Evolutionary conservation across 2,113 vertebrate genomes (phyloP).

Genomic region (Terrapene triunguis): DNA sequence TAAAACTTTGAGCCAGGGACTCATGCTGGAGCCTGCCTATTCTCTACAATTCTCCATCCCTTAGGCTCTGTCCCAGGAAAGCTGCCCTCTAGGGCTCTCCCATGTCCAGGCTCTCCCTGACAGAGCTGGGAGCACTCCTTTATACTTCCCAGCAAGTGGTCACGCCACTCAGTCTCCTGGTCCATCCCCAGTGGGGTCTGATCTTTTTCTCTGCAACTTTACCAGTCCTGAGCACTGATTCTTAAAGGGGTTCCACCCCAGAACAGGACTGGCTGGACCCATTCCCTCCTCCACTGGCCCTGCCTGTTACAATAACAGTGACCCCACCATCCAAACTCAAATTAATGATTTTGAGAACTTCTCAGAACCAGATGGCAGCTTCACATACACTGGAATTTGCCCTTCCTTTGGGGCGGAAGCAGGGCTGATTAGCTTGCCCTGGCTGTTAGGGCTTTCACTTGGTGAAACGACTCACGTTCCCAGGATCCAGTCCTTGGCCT

Average conservation of each 20-base stretch:
- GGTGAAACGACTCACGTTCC: background rate
- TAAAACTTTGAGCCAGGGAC: background rate
- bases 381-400: fast-evolving
- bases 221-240: background rate
- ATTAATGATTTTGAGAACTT: background rate
- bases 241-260: background rate
- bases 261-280: background rate
- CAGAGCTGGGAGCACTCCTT: background rate
- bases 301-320: background rate
- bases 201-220: background rate
- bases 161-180: background rate
- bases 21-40: too few species aligned
- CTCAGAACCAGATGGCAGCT: background rate
- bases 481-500: background rate
- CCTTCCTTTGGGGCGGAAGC: fast-evolving
- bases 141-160: background rate
- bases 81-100: too few species aligned
- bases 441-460: fast-evolving
- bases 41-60: too few species aligned
- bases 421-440: fast-evolving
- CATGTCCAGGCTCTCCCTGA: too few species aligned
- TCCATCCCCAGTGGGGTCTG: too few species aligned
- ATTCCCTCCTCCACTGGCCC: too few species aligned
- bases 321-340: background rate
- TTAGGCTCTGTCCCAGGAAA: too few species aligned